A percentile compares a stretch with the other conserved stretches of the same genome.
These are phyloP conservation scores for Nyctibius bracteatus DNA, from an alignment of 2,113 vertebrate genomes.

Conservation along the genomic window DNA sequence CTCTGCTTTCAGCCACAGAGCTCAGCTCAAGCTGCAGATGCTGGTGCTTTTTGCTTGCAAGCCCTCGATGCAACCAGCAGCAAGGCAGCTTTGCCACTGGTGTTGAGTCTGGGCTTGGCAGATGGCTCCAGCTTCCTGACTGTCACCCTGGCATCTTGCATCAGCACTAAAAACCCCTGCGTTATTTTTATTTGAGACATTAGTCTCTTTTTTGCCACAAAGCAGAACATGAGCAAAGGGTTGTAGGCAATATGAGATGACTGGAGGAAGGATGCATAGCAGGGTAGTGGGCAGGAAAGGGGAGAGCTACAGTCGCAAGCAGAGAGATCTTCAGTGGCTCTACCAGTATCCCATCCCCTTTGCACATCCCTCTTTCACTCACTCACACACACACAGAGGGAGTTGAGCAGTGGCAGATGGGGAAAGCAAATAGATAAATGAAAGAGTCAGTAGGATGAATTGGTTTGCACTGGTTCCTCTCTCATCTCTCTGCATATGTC, in stretches of 20 bases:
- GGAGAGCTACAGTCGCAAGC: not conserved
- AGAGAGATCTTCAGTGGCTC: not conserved
- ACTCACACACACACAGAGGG: not conserved
- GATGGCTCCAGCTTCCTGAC: not conserved
- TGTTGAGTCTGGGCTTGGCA: not conserved
- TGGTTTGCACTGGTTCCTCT: slow-evolving; percentile 12
- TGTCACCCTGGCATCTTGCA: not conserved
- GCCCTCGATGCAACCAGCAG: not conserved
- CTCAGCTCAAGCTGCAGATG: not conserved
- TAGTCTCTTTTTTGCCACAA: not conserved
- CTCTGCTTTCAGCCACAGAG: not conserved
- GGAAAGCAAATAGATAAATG: slow-evolving; percentile 33
- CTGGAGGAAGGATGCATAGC: not conserved
- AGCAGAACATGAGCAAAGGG: not conserved
- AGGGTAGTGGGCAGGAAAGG: not conserved
- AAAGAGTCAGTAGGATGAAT: slow-evolving; percentile 28
- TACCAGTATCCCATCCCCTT: not conserved
- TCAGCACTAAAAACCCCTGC: not conserved
- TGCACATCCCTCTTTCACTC: not conserved
- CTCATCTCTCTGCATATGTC: not conserved
- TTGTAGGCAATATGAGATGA: not conserved
- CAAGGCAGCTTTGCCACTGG: not conserved
- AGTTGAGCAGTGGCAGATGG: not conserved
- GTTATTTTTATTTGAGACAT: not conserved
- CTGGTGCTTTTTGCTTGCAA: not conserved